A percentile compares a stretch with the other conserved stretches of the same genome.
These are phyloP conservation scores for Deroplatys truncata DNA, from an alignment of 2,888 invertebrate species.

Conservation along the genomic window DNA sequence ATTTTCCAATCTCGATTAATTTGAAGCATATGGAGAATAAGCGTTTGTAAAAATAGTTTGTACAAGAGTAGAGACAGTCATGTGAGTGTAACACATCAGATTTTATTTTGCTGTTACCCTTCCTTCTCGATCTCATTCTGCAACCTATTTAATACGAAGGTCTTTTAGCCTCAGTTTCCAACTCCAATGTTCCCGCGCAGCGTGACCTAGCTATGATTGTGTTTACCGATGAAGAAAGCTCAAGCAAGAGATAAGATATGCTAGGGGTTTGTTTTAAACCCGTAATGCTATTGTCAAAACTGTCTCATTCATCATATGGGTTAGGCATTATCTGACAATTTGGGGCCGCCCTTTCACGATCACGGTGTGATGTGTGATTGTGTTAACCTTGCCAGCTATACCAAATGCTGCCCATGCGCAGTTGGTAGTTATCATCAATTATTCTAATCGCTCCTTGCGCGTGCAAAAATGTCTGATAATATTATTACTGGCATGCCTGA, in stretches of 20 bases:
- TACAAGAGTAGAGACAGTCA: no score
- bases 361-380: not conserved
- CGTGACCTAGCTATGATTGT: not conserved
- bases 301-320: not conserved
- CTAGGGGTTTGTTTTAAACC: not conserved
- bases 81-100: no score
- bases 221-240: not conserved
- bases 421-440: not conserved
- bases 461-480: not conserved
- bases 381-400: not conserved
- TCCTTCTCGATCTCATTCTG: no score
- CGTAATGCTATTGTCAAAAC: not conserved
- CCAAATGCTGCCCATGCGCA: not conserved
- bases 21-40: no score
- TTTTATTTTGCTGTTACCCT: no score
- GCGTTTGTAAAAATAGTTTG: no score
- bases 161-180: no score
- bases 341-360: not conserved
- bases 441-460: not conserved
- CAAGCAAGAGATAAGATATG: not conserved
- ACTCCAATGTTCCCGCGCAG: not conserved
- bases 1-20: no score
- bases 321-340: not conserved
- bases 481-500: no score
- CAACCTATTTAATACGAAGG: no score